Evolutionary conservation across 2,888 invertebrate genomes (phyloP), one percentile per base, ranked within the genome.

Genomic region (Chironomus riparius): DNA sequence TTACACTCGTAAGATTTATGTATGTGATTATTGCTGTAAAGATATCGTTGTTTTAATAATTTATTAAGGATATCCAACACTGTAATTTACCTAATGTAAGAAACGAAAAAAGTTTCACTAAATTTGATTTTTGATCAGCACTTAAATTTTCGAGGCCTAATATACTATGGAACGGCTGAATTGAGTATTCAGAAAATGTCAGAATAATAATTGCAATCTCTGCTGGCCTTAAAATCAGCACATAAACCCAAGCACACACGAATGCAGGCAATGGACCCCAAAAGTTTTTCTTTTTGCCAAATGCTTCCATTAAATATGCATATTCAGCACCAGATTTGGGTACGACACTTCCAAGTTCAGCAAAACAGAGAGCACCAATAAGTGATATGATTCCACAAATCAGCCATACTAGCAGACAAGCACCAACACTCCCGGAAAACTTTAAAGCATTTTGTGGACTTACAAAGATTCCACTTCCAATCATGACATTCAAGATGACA

Each of bases 391-490:
- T 79, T 74, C 95, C 95, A 79, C 93, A 93, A 10, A 89, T 83
- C 1, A 87, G 85, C 95, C 95, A 95, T 73, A 94, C 86, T 28
- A 93, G 84, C 5, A 95, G 84, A 79, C 92, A 92, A 80, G 92
- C 85, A 2, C 90, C 94, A 2, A 94, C 89, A 5, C 94, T 94
- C 50, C 94, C 94, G 0, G 93, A 90, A 79, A 90, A 87, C 79
- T 87, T 84, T 47, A 94, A 84, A 0, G 94, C 94, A 5, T 90
- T 90, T 3, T 91, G 88, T 1, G 95, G 93, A 0, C 94, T 92
- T 5, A 95, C 89, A 81, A 95, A 95, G 78, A 95, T 93, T 74
- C 95, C 95, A 7, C 94, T 94, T 65, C 94, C 95, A 78, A 95
- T 94, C 94, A 94, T 94, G 4, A 94, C 93, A 73, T 94, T 92